Conservation (phyloP, 2,888 invertebrate genomes). For the Scaptomyza reducta region DNA sequence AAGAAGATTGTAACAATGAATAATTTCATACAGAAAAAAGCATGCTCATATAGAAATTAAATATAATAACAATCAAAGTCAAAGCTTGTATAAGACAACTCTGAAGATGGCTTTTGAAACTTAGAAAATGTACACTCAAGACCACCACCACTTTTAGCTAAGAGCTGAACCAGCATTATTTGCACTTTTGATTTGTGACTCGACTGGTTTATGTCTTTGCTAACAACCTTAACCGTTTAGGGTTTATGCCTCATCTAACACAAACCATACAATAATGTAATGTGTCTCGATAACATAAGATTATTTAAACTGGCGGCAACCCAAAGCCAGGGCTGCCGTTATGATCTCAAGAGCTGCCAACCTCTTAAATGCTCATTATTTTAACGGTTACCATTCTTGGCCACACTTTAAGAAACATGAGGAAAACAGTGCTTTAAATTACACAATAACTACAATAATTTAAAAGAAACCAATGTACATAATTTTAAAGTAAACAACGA, state of each 20-base stretch:
- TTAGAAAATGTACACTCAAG: neutral
- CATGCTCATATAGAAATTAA: neutral
- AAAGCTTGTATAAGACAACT: neutral
- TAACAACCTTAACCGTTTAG: conserved; percentile 1
- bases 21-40: neutral
- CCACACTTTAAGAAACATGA: conserved; percentile 21
- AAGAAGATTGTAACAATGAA: too few relatives aligned
- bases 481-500: neutral
- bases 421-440: conserved; percentile 29
- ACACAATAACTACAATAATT: conserved; percentile 40
- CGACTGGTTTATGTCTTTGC: neutral
- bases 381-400: neutral
- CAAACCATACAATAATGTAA: neutral
- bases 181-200: neutral
- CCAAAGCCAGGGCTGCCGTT: neutral
- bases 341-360: neutral
- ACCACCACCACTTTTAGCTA: neutral
- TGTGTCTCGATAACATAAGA: too few relatives aligned
- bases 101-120: neutral
- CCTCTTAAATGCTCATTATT: neutral
- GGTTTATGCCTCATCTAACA: neutral
- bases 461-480: conserved; percentile 17
- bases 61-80: neutral
- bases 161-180: neutral
- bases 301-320: neutral